Evolutionary conservation across 2,113 vertebrate genomes (phyloP), one percentile per base, ranked within the genome.

Genomic region (Oenanthe melanoleuca): DNA sequence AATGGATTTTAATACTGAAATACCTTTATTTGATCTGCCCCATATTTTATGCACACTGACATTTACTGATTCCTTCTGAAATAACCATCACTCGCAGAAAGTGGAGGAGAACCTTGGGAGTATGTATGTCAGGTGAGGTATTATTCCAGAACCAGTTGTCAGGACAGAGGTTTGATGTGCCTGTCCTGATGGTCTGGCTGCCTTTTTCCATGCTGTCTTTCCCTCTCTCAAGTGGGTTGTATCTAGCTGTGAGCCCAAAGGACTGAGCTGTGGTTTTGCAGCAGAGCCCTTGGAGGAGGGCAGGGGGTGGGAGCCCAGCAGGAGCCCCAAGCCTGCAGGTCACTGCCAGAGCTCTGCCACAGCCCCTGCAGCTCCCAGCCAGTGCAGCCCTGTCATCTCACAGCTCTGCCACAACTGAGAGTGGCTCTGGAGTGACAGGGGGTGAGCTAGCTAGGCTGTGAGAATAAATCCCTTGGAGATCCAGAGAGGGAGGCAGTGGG

Each of bases 1-100:
- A 96, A 96, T 97, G 91, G 86, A 91, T 97, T 97, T 96, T 97
- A 95, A 95, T 95, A 94, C 86, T 70, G 80, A 97, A 95, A 96
- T 93, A 47, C 86, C 45, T 98, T 93, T 89, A 88, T 96, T 96
- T 97, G 92, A 97, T 97, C 78, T 91, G 95, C 88, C 79, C 81
- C 55, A 74, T 97, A 89, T 94, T 97, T 97, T 94, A 96, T 44
- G 33, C 56, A 60, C 31, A 14, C 34, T 92, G 96, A 97, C 83
- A 80, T 97, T 97, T 96, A 97, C 91, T 89, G 87, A 96, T 89
- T 97, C 95, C 95, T 98, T 88, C 96, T 97, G 92, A 95, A 95
- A 93, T 93, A 95, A 47, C 14, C 55, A 92, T 92, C 75, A 64
- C 56, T 93, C 94, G 88, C 85, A 96, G 92, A 96, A 97, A 81